Evolutionary conservation across 2,888 invertebrate genomes (phyloP).

Genomic region (Eupelmus urozonus): DNA sequence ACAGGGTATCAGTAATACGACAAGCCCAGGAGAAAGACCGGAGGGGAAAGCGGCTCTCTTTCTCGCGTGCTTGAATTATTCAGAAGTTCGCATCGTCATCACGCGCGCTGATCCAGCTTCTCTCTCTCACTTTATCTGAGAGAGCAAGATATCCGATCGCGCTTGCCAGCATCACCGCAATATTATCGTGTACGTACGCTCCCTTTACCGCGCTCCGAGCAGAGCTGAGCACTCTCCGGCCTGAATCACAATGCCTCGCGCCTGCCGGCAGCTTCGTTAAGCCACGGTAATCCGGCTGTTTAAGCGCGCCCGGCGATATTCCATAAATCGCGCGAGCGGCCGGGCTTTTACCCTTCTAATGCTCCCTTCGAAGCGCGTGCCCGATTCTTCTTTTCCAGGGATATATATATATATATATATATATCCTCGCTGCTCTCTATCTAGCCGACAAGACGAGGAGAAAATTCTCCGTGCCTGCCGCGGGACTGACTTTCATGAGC

Average conservation of each 20-base stretch:
- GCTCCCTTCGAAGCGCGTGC: not conserved
- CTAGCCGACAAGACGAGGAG: too few species aligned
- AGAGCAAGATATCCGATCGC: too few species aligned
- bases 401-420: too few species aligned
- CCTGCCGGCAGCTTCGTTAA: conserved; percentile 12
- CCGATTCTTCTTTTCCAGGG: not conserved
- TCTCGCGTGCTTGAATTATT: conserved; percentile 49
- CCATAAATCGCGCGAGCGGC: conserved; percentile 27
- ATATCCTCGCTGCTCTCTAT: too few species aligned
- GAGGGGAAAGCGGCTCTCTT: not conserved
- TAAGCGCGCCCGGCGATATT: conserved; percentile 17
- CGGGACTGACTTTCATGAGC: conserved; percentile 37
- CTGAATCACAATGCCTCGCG: too few species aligned
- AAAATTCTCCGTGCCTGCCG: too few species aligned
- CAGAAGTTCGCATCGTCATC: conserved; percentile 7
- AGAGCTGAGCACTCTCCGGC: too few species aligned
- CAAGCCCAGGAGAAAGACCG: not conserved
- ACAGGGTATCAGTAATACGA: too few species aligned
- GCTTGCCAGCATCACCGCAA: too few species aligned
- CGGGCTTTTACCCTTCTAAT: not conserved
- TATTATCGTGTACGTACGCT: too few species aligned
- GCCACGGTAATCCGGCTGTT: conserved; percentile 22
- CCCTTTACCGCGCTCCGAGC: too few species aligned
- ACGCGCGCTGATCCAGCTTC: not conserved
- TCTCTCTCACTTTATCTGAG: too few species aligned